Conservation (phyloP, 2,888 invertebrate genomes). For the Antheraea assamensis region DNA sequence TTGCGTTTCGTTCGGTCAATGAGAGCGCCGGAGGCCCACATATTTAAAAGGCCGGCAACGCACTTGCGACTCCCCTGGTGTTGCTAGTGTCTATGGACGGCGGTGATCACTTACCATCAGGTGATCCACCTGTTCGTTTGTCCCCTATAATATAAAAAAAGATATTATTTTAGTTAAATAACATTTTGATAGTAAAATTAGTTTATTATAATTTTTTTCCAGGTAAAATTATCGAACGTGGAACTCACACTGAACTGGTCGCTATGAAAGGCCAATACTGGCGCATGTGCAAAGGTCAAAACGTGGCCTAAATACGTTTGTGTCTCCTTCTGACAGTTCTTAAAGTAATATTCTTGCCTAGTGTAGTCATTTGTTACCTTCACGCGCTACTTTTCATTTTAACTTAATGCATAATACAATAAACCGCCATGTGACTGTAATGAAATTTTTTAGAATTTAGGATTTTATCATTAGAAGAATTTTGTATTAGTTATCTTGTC, state of each 20-base stretch:
- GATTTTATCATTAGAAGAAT: too few relatives aligned
- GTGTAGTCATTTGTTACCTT: not conserved
- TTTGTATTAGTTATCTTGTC: not conserved
- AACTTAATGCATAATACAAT: too few relatives aligned
- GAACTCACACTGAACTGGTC: constrained; percentile 87
- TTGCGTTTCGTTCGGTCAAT: too few relatives aligned
- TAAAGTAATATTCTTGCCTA: not conserved
- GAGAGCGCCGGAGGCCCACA: too few relatives aligned
- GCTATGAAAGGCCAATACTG: constrained; percentile 84
- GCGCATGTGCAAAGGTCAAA: constrained; percentile 79
- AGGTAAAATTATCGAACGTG: constrained; percentile 88
- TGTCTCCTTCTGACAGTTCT: not conserved
- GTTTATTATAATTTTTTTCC: constrained; percentile 27
- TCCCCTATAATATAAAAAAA: too few relatives aligned
- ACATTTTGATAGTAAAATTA: too few relatives aligned
- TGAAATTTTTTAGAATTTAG: not conserved
- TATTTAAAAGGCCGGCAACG: too few relatives aligned
- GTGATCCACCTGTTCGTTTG: too few relatives aligned
- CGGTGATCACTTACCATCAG: too few relatives aligned
- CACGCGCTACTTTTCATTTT: not conserved
- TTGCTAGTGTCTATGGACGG: too few relatives aligned
- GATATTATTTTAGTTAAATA: too few relatives aligned
- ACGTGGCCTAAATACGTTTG: constrained; percentile 39
- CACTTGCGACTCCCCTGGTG: too few relatives aligned
- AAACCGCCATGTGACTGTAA: not conserved